Base-by-base conservation (phyloP, 2,113 vertebrate species). In the Vulpes ferrilata region DNA sequence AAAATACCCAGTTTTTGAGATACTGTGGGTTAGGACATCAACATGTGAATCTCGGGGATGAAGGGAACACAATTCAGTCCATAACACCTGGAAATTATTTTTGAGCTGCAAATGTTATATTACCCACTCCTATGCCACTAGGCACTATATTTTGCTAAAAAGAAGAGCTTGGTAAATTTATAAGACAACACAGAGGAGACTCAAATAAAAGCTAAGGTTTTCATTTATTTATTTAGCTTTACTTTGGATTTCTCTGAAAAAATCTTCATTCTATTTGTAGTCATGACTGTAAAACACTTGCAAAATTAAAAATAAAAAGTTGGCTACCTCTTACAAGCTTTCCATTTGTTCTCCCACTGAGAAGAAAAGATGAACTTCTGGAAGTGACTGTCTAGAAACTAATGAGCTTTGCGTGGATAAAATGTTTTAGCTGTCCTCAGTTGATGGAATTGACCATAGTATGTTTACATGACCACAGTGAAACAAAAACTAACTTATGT, bases 271-370 rank as follows among this genome's bases (percentile, higher is more conserved):
- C 13, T 53, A 48, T 88, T 55, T 73, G 19, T 89, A 85, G 32
- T 13, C 19, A n/a, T 65, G 71, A 62, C 2, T 76, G 84, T 64
- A 81, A 95, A 93, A 83, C 5, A 59, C 23, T 67, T 74, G n/a
- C 48, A 64, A 79, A 88, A 64, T 91, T 89, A 7, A 57, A 94
- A 95, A 74, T 95, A 11, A 90, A 86, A 95, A 78, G 35, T 32
- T 92, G 17, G 67, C 20, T 80, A 19, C 11, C 53, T 85, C 60
- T 73, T n/a, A 71, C n/a, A 35, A 65, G 27, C 30, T 85, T 81
- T 43, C 25, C 43, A 85, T 62, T 80, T 87, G 9, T 93, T 62
- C 15, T 69, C 19, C 53, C 55, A 83, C 22, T 85, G 9, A 25
- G 25, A 71, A 93, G 38, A 71, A 71, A 93, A 62, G 19, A 62